Base-by-base conservation (phyloP, 2,888 invertebrate species). In the Drosophila gaucha region DNA sequence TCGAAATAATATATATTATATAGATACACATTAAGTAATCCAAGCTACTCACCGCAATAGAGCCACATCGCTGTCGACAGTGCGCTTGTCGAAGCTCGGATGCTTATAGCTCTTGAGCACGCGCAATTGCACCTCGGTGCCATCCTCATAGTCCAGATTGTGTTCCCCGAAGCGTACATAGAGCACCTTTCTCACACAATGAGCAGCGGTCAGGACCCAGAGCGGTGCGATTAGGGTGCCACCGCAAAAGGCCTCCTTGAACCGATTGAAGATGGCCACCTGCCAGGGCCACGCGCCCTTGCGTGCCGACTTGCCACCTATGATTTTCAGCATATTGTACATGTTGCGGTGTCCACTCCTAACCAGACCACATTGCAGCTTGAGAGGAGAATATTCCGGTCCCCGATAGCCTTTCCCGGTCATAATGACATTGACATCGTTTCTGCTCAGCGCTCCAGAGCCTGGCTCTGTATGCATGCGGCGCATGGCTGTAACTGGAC, bases 241-340 rank as follows among this genome's bases (percentile, higher is more conserved):
- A 0, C 97, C 97, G 89, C 97, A 97, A 89, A 97, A 97, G 26
- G 96, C 95, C 92, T 97, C 97, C 93, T 95, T 95, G 91, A 94
- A 95, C 87, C 95, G 93, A 91, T 97, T 98, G 63, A 98, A 93
- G 52, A 98, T 95, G 51, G 96, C 97, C 18, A 97, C 97, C 92
- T 98, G 97, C 98, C 98, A 98, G 0, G 97, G 97, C 98, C 98
- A 98, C 89, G 95, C 96, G 35, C 97, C 96, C 47, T 94, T 95
- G 10, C 94, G 93, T 0, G 97, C 94, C 36, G 96, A 95, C 52
- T 94, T 93, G 0, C 98, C 98, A 0, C 98, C 98, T 58, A 98
- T 96, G 65, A 98, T 98, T 78, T 96, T 94, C 64, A 96, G 92
- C 94, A 95, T 94, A 55, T 93, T 93, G 20, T 92, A 91, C 91